Base-by-base conservation (phyloP, 2,888 invertebrate genomes). In the Icerya purchasi region DNA sequence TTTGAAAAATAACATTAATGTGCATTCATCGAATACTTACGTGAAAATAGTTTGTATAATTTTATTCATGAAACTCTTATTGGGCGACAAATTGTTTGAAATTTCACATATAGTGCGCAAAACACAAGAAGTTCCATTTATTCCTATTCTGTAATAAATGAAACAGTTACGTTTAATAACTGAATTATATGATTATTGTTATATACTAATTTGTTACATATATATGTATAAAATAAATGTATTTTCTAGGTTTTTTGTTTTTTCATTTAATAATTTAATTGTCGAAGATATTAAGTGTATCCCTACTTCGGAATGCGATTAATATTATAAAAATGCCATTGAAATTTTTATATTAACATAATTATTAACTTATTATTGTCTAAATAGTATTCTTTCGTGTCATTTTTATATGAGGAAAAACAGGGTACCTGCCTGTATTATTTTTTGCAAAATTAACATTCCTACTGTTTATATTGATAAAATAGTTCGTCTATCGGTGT, bases 21-120 rank as follows among this genome's bases (percentile, higher is more conserved):
- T 18, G 20, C 24, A 23, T 50, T 51, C 2, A n/a, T 49, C 5
- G 18, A 2, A 23, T 53, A 18, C 61, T 61, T 55, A 65, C 64
- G 62, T 65, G 52, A 65, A 63, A n/a, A 65, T 50, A 2, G 58
- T 56, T 50, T 63, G 61, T 2, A 65, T 25, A 8, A 65, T 51
- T 52, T 63, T 62, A 36, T 62, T 64, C 1, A 63, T 25, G 19
- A 65, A 56, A 10, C 65, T 62, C 22, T 61, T 62, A 21, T 62
- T 61, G 2, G 58, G 55, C 18, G 63, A 58, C 8, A 64, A 62
- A 14, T 63, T 56, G 24, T 61, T 62, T 21, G 59, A 57, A 18
- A 62, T 61, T 50, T 63, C 62, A 55, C 65, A 65, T 20, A 65
- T 61, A 3, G 61, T 58, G 53, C 62, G 62, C 25, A 63, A 59